Conservation (phyloP, 2,888 invertebrate species). For the Melieria omissa region DNA sequence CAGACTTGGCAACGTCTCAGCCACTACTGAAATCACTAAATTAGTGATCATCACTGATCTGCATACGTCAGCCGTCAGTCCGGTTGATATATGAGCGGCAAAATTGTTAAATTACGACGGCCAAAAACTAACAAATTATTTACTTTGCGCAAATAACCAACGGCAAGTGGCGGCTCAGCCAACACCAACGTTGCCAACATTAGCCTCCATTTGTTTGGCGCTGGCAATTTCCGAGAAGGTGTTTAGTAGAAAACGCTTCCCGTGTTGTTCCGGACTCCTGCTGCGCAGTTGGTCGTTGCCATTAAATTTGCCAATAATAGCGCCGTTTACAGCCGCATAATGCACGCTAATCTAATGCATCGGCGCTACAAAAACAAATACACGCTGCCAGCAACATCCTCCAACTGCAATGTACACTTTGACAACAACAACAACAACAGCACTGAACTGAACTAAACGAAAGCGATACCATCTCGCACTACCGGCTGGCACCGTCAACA, state of each 20-base stretch:
- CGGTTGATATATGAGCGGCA: no score
- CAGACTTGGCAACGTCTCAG: no score
- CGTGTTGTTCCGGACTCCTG: conserved; percentile 48
- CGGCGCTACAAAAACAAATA: conserved; percentile 8
- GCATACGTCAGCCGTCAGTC: not conserved
- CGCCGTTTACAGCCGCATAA: conserved; percentile 25
- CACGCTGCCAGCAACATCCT: not conserved
- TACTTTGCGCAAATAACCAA: conserved; percentile 18
- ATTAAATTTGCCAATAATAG: conserved; percentile 33
- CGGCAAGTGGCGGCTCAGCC: not conserved
- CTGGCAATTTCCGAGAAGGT: conserved; percentile 58
- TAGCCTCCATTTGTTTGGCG: no score
- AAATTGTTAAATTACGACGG: conserved; percentile 10
- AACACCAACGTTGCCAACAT: not conserved
- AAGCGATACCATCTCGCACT: no score
- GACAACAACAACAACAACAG: conserved; percentile 1
- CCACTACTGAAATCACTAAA: no score
- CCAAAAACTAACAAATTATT: conserved; percentile 30
- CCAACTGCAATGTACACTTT: not conserved
- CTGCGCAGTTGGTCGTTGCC: conserved; percentile 11
- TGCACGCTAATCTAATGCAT: conserved; percentile 29
- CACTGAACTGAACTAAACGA: not conserved
- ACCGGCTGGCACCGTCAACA: no score
- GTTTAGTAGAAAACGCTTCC: conserved; percentile 61
- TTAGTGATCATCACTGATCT: no score